Evolutionary conservation across 2,113 vertebrate genomes (phyloP).

Genomic region (Ochotona curzoniae): DNA sequence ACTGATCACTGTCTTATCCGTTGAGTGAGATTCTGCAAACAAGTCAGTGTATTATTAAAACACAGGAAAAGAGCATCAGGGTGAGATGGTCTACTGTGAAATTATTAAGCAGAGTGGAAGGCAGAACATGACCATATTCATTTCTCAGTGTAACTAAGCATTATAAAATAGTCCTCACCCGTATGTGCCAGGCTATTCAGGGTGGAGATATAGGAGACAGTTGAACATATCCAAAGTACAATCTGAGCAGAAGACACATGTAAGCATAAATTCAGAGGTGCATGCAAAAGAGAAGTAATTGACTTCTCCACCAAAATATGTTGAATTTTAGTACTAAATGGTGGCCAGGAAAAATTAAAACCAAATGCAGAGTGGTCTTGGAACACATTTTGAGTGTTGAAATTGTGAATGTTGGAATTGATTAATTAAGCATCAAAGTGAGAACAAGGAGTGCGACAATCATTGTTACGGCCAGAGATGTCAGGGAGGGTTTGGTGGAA

Average conservation of each 20-base stretch:
- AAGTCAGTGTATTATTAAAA: background rate
- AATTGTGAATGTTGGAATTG: background rate
- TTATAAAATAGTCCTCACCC: background rate
- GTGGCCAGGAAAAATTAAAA: background rate
- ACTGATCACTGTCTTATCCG: background rate
- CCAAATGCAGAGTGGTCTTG: background rate
- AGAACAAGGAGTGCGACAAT: background rate
- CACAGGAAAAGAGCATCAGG: background rate
- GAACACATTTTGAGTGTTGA: background rate
- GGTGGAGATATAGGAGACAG: background rate
- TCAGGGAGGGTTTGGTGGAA: background rate
- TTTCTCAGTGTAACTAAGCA: background rate
- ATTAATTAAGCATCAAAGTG: background rate
- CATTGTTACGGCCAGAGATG: background rate
- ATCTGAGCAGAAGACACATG: background rate
- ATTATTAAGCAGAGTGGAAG: background rate
- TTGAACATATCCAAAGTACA: background rate
- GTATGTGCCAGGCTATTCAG: background rate
- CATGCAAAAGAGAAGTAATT: background rate
- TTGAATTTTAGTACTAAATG: background rate
- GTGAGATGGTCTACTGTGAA: background rate
- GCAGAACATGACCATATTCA: background rate
- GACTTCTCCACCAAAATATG: background rate
- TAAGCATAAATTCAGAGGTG: background rate
- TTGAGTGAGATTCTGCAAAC: conserved; percentile 16